Conservation (phyloP, 2,797 vertebrate species). For the Rhynchotus rufescens region DNA sequence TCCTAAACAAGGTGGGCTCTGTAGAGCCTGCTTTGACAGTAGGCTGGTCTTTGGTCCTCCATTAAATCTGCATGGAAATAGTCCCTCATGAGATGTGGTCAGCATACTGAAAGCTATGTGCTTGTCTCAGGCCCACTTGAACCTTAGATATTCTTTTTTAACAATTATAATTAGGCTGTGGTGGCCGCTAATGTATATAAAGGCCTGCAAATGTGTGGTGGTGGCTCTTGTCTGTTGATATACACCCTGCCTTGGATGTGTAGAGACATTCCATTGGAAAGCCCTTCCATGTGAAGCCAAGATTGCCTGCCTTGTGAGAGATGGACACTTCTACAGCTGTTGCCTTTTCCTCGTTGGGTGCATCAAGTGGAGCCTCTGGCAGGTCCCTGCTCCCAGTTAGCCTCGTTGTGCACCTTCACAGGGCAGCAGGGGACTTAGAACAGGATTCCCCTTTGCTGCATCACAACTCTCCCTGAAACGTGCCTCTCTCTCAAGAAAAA, state of each 20-base stretch:
- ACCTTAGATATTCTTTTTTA: background rate
- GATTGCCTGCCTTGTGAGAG: background rate
- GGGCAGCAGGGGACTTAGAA: background rate
- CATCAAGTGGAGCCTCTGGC: background rate
- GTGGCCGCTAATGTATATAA: background rate
- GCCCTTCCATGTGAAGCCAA: background rate
- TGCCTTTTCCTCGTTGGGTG: background rate
- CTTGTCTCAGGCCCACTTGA: background rate
- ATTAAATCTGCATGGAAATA: background rate
- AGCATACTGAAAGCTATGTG: background rate
- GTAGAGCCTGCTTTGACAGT: background rate
- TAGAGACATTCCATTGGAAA: background rate
- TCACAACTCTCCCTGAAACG: rapidly evolving
- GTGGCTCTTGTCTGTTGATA: background rate
- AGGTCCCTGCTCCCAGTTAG: background rate
- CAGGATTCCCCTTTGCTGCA: rapidly evolving
- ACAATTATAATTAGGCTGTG: background rate
- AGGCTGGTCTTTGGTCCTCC: background rate
- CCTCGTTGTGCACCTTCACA: background rate
- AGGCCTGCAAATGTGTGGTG: background rate
- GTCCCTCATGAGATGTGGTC: background rate
- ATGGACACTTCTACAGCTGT: background rate
- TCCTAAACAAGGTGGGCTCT: background rate
- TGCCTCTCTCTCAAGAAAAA: background rate
- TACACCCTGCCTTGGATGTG: background rate